Percentiles rank a stretch among this genome's conserved stretches.
Evolutionary conservation across 2,888 invertebrate species (phyloP).

Genomic region (Augochlorella aurata): DNA sequence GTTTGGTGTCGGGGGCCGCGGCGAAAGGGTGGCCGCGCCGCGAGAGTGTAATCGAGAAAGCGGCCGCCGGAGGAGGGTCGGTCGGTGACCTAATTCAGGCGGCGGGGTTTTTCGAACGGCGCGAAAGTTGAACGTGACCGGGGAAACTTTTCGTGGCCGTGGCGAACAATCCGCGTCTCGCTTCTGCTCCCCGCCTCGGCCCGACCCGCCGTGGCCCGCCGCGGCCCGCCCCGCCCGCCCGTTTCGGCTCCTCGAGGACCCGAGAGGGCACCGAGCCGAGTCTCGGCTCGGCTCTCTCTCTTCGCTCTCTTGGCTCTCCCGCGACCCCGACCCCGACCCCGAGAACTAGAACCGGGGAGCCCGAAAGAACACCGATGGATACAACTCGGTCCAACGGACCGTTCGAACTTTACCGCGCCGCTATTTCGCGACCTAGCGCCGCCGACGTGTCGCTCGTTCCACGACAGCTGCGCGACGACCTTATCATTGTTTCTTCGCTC

Average conservation of each 20-base stretch:
- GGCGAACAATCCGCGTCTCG: constrained; percentile 35
- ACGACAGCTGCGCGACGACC: constrained; percentile 47
- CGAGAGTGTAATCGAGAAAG: constrained; percentile 42
- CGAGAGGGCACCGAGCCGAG: constrained; percentile 2
- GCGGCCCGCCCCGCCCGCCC: constrained; percentile 24
- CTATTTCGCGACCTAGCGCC: constrained; percentile 13
- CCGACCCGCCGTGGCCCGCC: neutral
- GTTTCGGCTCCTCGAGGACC: constrained; percentile 16
- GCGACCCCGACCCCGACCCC: constrained; percentile 53
- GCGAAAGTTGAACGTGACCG: constrained; percentile 76
- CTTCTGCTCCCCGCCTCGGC: constrained; percentile 17
- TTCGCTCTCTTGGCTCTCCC: neutral
- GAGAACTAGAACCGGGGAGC: neutral
- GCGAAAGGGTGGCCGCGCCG: constrained; percentile 22
- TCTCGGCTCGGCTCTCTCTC: neutral
- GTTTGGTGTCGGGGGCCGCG: constrained; percentile 25
- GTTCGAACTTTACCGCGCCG: constrained; percentile 43
- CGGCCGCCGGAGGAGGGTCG: constrained; percentile 42
- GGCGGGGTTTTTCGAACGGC: constrained; percentile 71
- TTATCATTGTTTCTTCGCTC: constrained; percentile 21
- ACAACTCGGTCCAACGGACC: constrained; percentile 51
- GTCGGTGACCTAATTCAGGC: constrained; percentile 72
- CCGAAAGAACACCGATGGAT: neutral
- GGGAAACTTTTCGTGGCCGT: constrained; percentile 75
- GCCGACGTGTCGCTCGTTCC: constrained; percentile 5